phyloP scores from a whole-genome alignment of 2,888 invertebrate species.

The Epinotia ramella region DNA sequence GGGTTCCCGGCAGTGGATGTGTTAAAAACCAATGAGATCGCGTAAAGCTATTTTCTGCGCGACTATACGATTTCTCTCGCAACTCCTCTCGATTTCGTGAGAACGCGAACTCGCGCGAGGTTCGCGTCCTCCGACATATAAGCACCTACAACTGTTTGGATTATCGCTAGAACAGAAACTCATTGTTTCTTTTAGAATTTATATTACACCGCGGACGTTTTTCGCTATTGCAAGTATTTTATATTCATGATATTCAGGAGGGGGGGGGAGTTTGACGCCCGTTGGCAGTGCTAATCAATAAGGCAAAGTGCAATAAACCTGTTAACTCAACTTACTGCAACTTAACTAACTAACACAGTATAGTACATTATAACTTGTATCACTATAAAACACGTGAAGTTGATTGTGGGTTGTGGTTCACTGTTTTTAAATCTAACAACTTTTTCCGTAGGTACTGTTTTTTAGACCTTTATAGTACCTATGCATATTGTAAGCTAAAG shows the following conservation, averaged over 20 bases:
- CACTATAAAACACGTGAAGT: background rate
- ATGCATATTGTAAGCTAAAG: no score
- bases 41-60: background rate
- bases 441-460: no score
- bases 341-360: background rate
- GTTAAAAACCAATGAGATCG: background rate
- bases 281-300: conserved; percentile 22
- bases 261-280: conserved; percentile 30
- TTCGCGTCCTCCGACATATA: background rate
- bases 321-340: background rate
- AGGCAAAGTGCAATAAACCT: conserved; percentile 36
- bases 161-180: background rate
- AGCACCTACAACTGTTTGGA: background rate
- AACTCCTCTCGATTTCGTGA: no score
- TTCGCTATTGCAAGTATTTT: conserved; percentile 12
- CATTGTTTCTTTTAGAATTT: background rate
- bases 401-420: no score
- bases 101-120: background rate
- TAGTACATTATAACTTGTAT: background rate
- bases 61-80: no score
- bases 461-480: no score
- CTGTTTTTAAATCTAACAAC: no score
- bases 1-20: background rate
- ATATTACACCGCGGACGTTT: conserved; percentile 4
- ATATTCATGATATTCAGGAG: conserved; percentile 32